A percentile compares a stretch with the other conserved stretches of the same genome.
phyloP scores from a whole-genome alignment of 2,888 invertebrate species.

The Ormyrus nitidulus region DNA sequence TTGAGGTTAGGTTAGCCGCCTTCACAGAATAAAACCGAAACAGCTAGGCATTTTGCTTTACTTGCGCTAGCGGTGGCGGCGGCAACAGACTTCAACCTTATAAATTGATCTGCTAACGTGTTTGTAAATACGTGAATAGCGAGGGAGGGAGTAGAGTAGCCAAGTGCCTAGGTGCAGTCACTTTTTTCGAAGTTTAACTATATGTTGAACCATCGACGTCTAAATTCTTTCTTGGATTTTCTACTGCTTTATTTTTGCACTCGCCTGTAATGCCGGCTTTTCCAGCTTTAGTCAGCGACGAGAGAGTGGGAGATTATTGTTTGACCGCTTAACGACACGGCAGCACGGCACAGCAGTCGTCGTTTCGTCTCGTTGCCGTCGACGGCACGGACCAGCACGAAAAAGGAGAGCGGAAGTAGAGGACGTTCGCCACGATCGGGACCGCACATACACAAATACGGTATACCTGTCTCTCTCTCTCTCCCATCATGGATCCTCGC shows the following conservation, averaged over 20 bases:
- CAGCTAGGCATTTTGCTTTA: constrained; percentile 18
- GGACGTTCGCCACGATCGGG: constrained; percentile 49
- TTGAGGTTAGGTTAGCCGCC: constrained; percentile 36
- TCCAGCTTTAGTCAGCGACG: constrained; percentile 3
- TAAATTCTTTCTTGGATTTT: neutral
- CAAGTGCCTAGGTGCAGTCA: neutral
- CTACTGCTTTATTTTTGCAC: neutral
- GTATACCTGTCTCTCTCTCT: neutral
- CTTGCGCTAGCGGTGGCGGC: neutral
- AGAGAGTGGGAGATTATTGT: constrained; percentile 16
- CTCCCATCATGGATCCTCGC: neutral
- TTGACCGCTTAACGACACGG: constrained; percentile 33
- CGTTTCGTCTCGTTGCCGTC: constrained; percentile 20
- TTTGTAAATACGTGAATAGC: constrained; percentile 6
- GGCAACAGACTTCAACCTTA: too few species aligned
- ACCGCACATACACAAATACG: too few species aligned
- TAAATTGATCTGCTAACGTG: constrained; percentile 5
- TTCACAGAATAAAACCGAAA: neutral
- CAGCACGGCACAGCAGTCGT: constrained; percentile 9
- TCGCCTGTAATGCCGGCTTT: neutral
- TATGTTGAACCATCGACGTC: neutral
- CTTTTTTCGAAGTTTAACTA: neutral
- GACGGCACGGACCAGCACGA: constrained; percentile 27
- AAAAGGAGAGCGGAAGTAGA: constrained; percentile 57
- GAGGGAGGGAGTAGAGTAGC: neutral